Evolutionary conservation across 1,140 invertebrate species (phyloP).

Genomic region (Cydia strobilella): DNA sequence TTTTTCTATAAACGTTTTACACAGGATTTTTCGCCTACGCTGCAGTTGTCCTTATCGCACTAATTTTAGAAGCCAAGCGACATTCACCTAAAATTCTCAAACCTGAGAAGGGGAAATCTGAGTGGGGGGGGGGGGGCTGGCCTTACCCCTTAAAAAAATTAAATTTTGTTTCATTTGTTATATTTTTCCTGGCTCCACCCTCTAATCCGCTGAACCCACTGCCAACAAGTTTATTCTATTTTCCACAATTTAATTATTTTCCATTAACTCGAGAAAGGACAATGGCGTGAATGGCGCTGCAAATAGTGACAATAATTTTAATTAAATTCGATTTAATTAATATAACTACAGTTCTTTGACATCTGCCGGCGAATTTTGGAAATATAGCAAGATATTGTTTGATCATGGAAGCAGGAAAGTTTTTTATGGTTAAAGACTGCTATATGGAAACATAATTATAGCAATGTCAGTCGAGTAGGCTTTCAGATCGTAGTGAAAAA

Average conservation of each 20-base stretch:
- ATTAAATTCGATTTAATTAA: slow-evolving; percentile 22
- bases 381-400: background rate
- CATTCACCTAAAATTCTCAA: too few relatives aligned
- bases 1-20: too few relatives aligned
- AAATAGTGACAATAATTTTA: slow-evolving; percentile 25
- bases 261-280: slow-evolving; percentile 7
- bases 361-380: background rate
- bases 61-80: too few relatives aligned
- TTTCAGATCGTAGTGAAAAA: too few relatives aligned
- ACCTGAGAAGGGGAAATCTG: too few relatives aligned
- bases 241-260: slow-evolving; percentile 24
- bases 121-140: too few relatives aligned
- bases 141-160: too few relatives aligned
- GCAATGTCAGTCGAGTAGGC: too few relatives aligned
- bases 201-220: slow-evolving; percentile 20
- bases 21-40: too few relatives aligned
- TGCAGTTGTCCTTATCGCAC: too few relatives aligned
- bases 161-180: background rate
- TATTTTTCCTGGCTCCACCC: background rate
- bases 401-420: background rate
- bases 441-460: too few relatives aligned
- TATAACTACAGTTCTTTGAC: slow-evolving; percentile 21
- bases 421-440: too few relatives aligned
- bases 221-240: slow-evolving; percentile 21
- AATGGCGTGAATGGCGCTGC: background rate